Base-by-base conservation (phyloP, 2,113 vertebrate genomes). In the Thamnaconus septentrionalis region DNA sequence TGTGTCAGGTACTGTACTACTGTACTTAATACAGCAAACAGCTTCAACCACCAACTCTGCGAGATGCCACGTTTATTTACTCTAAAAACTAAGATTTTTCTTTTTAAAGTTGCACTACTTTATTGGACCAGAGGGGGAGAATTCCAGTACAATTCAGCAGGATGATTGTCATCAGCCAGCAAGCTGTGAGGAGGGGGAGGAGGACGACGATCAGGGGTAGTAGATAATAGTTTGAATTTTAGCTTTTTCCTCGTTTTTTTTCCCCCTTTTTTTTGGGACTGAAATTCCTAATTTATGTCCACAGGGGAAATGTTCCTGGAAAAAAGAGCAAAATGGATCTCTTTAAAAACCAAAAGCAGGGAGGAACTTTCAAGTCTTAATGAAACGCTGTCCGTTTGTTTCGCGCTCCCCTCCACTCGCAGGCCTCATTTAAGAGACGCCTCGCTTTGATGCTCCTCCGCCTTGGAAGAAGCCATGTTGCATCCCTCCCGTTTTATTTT, bases 331-430 rank as follows among this genome's bases (percentile, higher is more conserved):
- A 31, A 73, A 75, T 58, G 63, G 41, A 48, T 69, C 56, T 57
- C 57, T 59, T 31, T 72, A 57, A 76, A 67, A 71, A 66, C 44
- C 53, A 69, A 72, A 75, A 68, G 71, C 69, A 69, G 45, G 75
- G 69, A 63, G 57, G 59, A 76, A 63, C 60, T 84, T 78, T 80
- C 56, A 78, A 81, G 63, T 75, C 40, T 45, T 76, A 44, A 57
- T 61, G 47, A 71, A 66, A 61, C 57, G 60, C 48, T 31, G 52
- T 64, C 39, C 54, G 59, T 77, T 70, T 75, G 60, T 67, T 59
- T 31, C 4, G 3, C 53, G 47, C 72, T 50, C 48, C 4, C 18
- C 55, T 56, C 44, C 70, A 51, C n/a, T 49, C 64, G 62, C 63
- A 62, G 44, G 61, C 63, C 41, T 80, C 65, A 72, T 71, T 75